phyloP scores from a whole-genome alignment of 2,113 vertebrate species.

The Heterocephalus glaber region DNA sequence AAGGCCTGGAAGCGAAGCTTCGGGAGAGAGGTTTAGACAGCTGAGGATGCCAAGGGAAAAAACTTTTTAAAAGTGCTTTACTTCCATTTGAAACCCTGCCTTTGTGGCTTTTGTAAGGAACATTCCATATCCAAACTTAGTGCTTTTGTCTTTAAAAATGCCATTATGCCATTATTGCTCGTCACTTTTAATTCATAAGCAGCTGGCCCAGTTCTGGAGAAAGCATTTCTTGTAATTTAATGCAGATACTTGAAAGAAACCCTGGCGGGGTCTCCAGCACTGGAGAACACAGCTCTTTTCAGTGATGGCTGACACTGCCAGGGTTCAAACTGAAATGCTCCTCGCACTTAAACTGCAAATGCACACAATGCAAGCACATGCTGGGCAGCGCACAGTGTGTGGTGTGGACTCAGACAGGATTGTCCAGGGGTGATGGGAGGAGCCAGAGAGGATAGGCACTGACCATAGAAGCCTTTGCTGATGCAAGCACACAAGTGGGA shows the following conservation, averaged over 20 bases:
- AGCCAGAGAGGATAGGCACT: background rate
- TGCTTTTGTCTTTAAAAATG: background rate
- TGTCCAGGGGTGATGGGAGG: background rate
- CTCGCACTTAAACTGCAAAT: background rate
- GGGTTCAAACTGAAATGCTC: background rate
- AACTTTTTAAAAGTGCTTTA: background rate
- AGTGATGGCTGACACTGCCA: background rate
- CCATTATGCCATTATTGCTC: background rate
- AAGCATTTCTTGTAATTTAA: conserved; percentile 25
- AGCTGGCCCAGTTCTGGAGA: background rate
- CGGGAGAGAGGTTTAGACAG: background rate
- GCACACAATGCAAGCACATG: background rate
- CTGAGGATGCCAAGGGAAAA: background rate
- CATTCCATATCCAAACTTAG: background rate
- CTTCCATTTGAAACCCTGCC: background rate
- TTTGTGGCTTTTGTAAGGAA: background rate
- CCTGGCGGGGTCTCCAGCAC: background rate
- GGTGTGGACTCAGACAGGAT: background rate
- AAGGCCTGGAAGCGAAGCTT: background rate
- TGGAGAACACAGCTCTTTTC: background rate
- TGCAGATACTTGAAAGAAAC: conserved; percentile 10
- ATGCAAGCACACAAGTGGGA: too few species aligned
- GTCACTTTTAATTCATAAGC: background rate
- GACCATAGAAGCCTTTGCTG: too few species aligned
- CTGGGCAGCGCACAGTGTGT: background rate